Percentiles rank a stretch among this genome's conserved stretches.
phyloP scores from a whole-genome alignment of 30 jellyfish, hydroid and myxozoan genomes.

The Cassiopea xamachana region DNA sequence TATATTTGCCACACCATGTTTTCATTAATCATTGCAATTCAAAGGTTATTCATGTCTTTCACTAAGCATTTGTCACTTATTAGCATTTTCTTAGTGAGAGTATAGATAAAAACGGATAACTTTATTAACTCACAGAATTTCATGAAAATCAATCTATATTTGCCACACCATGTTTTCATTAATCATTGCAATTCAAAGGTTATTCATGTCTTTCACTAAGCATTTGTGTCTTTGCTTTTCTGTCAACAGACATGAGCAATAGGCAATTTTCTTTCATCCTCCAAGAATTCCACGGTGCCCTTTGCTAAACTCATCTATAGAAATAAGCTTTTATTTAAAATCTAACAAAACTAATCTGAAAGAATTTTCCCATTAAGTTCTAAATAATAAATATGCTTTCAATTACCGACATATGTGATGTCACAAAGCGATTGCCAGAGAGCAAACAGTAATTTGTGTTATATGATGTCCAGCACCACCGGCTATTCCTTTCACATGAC shows the following conservation, averaged over 20 bases:
- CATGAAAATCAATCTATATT: neutral
- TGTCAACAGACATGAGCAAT: neutral
- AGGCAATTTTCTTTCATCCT: neutral
- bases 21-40: neutral
- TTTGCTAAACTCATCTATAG: neutral
- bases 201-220: neutral
- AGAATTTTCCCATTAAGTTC: neutral
- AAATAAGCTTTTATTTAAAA: neutral
- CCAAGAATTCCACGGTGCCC: neutral
- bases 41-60: neutral
- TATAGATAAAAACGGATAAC: too few relatives aligned
- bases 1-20: neutral
- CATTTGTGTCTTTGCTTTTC: neutral
- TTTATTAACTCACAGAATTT: too few relatives aligned
- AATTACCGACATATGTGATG: neutral
- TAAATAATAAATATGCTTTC: neutral
- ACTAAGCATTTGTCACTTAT: neutral
- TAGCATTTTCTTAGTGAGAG: too few relatives aligned
- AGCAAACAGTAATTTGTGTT: neutral
- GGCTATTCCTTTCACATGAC: neutral
- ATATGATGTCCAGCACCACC: neutral
- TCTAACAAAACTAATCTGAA: neutral
- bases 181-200: neutral
- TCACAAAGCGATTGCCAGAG: neutral
- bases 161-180: neutral